phyloP scores from a whole-genome alignment of 2,888 invertebrate genomes.

The Drosophila fulvimacula region DNA sequence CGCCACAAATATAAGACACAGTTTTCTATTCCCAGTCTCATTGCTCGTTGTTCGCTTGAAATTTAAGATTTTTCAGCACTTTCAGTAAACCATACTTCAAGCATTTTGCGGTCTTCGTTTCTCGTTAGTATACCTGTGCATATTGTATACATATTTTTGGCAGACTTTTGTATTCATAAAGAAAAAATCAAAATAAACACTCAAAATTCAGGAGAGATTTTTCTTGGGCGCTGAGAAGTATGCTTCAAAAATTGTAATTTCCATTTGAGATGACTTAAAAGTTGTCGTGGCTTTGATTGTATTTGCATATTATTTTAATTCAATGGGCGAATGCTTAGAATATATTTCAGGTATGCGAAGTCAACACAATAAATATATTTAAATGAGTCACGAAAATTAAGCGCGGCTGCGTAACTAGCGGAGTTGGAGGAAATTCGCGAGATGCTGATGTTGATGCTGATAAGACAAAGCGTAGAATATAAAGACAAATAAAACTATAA shows the following conservation, averaged over 20 bases:
- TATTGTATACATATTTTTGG: constrained; percentile 22
- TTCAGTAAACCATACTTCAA: constrained; percentile 16
- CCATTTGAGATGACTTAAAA: constrained; percentile 16
- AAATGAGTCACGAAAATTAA: constrained; percentile 73
- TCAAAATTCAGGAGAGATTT: constrained; percentile 19
- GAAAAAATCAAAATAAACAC: constrained; percentile 21
- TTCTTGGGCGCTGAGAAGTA: constrained; percentile 12
- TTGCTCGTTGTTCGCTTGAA: neutral
- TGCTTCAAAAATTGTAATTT: constrained; percentile 24
- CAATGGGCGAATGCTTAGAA: constrained; percentile 13
- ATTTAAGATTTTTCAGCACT: neutral
- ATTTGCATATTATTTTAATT: constrained; percentile 51
- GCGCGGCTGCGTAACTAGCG: constrained; percentile 31
- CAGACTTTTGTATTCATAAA: constrained; percentile 25
- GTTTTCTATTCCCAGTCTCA: too few relatives aligned
- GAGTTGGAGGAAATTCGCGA: constrained; percentile 39
- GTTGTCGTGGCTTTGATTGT: constrained; percentile 31
- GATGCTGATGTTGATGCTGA: constrained; percentile 52
- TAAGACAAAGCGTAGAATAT: constrained; percentile 38
- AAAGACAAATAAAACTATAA: constrained; percentile 76
- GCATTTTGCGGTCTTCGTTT: constrained; percentile 20
- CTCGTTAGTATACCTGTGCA: constrained; percentile 19
- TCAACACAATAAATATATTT: constrained; percentile 56
- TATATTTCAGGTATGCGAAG: constrained; percentile 5
- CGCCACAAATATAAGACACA: neutral